phyloP scores from a whole-genome alignment of 1,140 invertebrate genomes.

The Drosophila mojavensis region DNA sequence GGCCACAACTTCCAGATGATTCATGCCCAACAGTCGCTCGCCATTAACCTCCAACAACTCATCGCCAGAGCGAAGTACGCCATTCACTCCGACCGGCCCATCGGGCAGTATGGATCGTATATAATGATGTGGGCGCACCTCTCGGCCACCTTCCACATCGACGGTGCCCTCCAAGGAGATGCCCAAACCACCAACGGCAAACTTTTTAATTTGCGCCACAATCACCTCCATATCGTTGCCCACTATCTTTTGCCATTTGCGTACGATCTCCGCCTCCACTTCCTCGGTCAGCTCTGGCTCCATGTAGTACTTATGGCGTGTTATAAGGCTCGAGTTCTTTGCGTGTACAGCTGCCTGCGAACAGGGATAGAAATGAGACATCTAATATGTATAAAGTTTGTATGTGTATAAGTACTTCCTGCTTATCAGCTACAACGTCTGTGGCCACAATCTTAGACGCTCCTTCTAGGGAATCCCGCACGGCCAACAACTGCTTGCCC shows the following conservation, averaged over 20 bases:
- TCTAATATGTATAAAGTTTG: neutral
- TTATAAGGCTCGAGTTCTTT: constrained; percentile 66
- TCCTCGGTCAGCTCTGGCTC: constrained; percentile 87
- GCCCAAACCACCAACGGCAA: constrained; percentile 94
- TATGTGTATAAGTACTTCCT: constrained; percentile 43
- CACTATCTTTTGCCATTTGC: constrained; percentile 93
- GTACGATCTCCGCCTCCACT: constrained; percentile 91
- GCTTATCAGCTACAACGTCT: constrained; percentile 65
- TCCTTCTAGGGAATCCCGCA: constrained; percentile 70
- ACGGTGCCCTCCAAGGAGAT: constrained; percentile 98
- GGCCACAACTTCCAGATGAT: constrained; percentile 97
- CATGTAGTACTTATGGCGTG: constrained; percentile 80
- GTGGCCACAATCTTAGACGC: constrained; percentile 73
- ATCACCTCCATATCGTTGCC: constrained; percentile 93
- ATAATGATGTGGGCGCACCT: constrained; percentile 96
- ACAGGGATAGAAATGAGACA: neutral
- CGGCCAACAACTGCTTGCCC: constrained; percentile 71
- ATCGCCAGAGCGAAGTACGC: constrained; percentile 92
- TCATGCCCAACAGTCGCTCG: constrained; percentile 96
- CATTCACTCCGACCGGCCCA: constrained; percentile 96
- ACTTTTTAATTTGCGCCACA: constrained; percentile 94
- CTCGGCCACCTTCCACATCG: constrained; percentile 95
- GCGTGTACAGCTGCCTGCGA: constrained; percentile 56
- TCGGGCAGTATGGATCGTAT: constrained; percentile 96
- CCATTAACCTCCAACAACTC: constrained; percentile 97